phyloP scores from a whole-genome alignment of 2,113 vertebrate genomes.

The Neodontobutis hainanensis region DNA sequence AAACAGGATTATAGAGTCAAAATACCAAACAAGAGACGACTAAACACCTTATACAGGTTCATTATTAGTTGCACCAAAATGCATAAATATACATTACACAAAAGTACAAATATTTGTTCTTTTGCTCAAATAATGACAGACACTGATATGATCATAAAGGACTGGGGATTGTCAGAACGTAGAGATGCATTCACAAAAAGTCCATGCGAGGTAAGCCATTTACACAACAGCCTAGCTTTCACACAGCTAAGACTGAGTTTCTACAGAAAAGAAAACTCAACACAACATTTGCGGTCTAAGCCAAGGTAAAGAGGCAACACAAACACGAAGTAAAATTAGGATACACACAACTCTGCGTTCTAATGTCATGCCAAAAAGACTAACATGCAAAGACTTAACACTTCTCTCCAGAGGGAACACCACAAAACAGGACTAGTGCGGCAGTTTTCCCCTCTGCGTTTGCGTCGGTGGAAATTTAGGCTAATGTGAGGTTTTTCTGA shows the following conservation, averaged over 20 bases:
- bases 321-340: conserved; percentile 71
- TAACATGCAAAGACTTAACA: conserved; percentile 76
- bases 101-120: conserved; percentile 70
- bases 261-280: conserved; percentile 67
- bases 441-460: conserved; percentile 52
- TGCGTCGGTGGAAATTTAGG: conserved; percentile 38
- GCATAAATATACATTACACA: conserved; percentile 79
- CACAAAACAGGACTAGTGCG: conserved; percentile 57
- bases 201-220: conserved; percentile 76
- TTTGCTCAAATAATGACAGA: conserved; percentile 75
- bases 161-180: conserved; percentile 64
- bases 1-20: conserved; percentile 73
- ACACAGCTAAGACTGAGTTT: conserved; percentile 73
- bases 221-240: conserved; percentile 74
- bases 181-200: conserved; percentile 73
- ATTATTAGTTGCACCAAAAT: conserved; percentile 78
- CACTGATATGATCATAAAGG: conserved; percentile 67
- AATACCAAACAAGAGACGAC: conserved; percentile 74
- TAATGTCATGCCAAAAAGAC: conserved; percentile 78
- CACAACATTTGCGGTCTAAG: conserved; percentile 59
- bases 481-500: conserved; percentile 45
- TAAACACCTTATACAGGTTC: conserved; percentile 79
- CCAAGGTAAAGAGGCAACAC: conserved; percentile 65
- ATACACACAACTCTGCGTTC: conserved; percentile 74
- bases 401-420: conserved; percentile 51